Percentiles rank a stretch among this genome's conserved stretches.
These are phyloP conservation scores for Anhinga rufa DNA, from an alignment of 2,113 vertebrate genomes.

Conservation along the genomic window DNA sequence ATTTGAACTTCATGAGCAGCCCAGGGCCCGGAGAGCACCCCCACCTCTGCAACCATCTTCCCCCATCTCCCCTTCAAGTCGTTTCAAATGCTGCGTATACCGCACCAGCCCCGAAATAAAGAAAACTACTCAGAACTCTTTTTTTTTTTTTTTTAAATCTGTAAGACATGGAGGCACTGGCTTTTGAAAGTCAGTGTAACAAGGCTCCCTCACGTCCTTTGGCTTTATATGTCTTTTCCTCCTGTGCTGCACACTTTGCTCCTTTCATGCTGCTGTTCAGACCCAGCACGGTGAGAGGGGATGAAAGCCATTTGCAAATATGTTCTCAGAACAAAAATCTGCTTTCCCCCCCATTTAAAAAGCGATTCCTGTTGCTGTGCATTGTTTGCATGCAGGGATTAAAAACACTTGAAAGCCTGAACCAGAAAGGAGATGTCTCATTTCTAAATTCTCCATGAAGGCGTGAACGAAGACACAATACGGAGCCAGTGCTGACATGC, in stretches of 20 bases:
- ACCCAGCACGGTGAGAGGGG: not conserved
- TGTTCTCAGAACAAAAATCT: not conserved
- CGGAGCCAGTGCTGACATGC: not conserved
- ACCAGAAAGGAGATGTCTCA: not conserved
- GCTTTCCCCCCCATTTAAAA: not conserved
- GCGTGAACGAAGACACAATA: not conserved
- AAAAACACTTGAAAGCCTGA: not conserved
- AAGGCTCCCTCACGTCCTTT: not conserved
- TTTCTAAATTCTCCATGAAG: not conserved
- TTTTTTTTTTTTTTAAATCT: not conserved
- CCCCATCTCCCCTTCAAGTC: not conserved
- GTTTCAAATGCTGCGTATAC: not conserved
- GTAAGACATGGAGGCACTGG: not conserved
- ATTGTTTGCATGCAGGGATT: not conserved
- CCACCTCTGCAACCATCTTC: not conserved
- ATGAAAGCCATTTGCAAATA: not conserved
- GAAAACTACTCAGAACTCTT: not conserved
- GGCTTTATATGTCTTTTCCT: not conserved
- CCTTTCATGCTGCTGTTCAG: not conserved
- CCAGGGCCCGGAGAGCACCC: not conserved
- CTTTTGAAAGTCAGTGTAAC: not conserved
- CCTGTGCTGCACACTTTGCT: not conserved
- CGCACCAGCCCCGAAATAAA: not conserved
- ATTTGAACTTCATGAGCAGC: not conserved
- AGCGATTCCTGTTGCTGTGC: not conserved